Evolutionary conservation across 2,797 vertebrate species (phyloP).

Genomic region (Alfaro cultratus): DNA sequence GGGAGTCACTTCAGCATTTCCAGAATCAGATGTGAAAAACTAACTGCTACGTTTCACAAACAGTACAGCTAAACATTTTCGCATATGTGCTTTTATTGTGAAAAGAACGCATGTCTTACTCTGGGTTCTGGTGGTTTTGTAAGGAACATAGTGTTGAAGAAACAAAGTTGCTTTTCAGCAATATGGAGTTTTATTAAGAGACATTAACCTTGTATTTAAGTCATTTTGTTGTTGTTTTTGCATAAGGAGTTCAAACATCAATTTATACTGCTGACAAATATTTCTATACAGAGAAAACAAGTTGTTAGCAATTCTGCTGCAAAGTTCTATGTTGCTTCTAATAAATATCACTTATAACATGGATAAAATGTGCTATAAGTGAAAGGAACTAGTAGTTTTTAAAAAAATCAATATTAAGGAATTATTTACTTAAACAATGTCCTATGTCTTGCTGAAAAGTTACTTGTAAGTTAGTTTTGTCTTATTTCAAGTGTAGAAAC

Average conservation of each 20-base stretch:
- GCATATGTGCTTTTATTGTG: not conserved
- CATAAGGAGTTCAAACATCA: not conserved
- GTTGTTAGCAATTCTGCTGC: not conserved
- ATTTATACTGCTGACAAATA: not conserved
- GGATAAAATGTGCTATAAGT: too few relatives aligned
- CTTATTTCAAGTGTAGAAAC: too few relatives aligned
- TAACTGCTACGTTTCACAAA: not conserved
- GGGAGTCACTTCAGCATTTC: not conserved
- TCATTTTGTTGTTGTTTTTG: not conserved
- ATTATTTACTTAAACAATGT: too few relatives aligned
- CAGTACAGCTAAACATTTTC: not conserved
- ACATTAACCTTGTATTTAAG: not conserved
- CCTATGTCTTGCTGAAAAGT: too few relatives aligned
- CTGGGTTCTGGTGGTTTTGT: not conserved
- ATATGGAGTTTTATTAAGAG: not conserved
- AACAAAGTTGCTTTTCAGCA: not conserved
- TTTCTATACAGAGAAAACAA: not conserved
- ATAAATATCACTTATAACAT: not conserved
- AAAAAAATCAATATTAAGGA: too few relatives aligned
- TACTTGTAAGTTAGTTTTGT: too few relatives aligned
- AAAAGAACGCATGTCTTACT: not conserved
- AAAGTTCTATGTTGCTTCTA: not conserved
- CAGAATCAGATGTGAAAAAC: not conserved
- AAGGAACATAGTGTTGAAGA: not conserved
- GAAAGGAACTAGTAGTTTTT: too few relatives aligned